Evolutionary conservation across 2,113 vertebrate species (phyloP).

Genomic region (Ia io): DNA sequence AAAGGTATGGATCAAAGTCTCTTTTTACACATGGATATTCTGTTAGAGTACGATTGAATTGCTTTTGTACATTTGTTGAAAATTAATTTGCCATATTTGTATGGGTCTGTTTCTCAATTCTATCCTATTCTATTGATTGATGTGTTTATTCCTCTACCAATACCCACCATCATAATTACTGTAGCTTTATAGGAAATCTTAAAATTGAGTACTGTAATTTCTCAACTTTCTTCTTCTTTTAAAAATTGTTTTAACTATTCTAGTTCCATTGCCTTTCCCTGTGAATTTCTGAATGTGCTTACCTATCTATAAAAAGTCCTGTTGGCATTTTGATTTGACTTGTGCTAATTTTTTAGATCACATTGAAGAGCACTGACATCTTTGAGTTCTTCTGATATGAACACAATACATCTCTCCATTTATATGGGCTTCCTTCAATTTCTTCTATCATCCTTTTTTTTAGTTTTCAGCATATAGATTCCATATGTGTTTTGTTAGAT

Average conservation of each 20-base stretch:
- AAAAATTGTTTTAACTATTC: background rate
- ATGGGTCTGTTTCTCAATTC: background rate
- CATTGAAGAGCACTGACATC: background rate
- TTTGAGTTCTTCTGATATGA: background rate
- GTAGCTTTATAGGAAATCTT: background rate
- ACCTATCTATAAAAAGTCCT: background rate
- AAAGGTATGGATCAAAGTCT: background rate
- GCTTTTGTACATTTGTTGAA: background rate
- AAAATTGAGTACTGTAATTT: background rate
- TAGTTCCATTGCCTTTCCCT: background rate
- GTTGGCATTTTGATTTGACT: background rate
- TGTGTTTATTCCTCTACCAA: background rate
- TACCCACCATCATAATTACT: background rate
- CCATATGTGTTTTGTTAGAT: background rate
- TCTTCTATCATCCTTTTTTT: background rate
- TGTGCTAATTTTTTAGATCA: constrained; percentile 16
- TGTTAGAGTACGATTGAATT: background rate
- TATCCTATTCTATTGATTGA: background rate
- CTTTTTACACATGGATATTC: background rate
- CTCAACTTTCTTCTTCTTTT: background rate
- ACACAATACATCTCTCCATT: background rate
- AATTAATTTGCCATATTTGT: background rate
- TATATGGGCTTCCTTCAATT: background rate
- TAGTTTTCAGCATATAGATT: background rate
- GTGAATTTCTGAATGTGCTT: constrained; percentile 18